Percentiles rank a stretch among this genome's conserved stretches.
phyloP scores from a whole-genome alignment of 2,797 vertebrate genomes.

The Sarcophilus harrisii region DNA sequence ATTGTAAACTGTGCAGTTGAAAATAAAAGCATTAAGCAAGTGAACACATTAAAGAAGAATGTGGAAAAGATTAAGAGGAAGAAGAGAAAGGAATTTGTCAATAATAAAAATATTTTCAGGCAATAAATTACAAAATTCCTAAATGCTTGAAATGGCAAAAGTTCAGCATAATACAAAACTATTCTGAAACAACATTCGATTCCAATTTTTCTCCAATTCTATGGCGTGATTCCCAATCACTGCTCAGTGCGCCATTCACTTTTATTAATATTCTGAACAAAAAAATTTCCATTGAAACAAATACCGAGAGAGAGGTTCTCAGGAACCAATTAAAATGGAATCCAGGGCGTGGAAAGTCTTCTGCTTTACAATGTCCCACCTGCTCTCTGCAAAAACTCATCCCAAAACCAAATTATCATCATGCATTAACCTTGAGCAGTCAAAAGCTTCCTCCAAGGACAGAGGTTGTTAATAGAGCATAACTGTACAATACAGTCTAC shows the following conservation, averaged over 20 bases:
- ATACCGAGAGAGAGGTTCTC: not conserved
- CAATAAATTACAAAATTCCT: not conserved
- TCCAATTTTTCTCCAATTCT: not conserved
- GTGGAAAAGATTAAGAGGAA: constrained; percentile 18
- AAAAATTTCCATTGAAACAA: not conserved
- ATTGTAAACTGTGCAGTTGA: constrained; percentile 68
- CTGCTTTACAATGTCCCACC: not conserved
- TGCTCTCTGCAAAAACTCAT: not conserved
- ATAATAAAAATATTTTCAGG: constrained; percentile 46
- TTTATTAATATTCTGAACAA: not conserved
- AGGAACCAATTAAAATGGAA: not conserved
- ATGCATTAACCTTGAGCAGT: not conserved
- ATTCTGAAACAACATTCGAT: not conserved
- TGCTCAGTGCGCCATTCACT: not conserved
- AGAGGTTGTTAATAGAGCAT: not conserved
- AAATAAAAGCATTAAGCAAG: constrained; percentile 59
- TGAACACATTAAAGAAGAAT: constrained; percentile 59
- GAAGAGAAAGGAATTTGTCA: constrained; percentile 27
- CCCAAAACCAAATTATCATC: not conserved
- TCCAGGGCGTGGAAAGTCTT: not conserved
- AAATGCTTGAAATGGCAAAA: not conserved
- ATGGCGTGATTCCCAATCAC: not conserved
- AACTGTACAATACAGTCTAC: not conserved
- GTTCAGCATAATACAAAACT: not conserved
- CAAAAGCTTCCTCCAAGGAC: not conserved